phyloP scores from a whole-genome alignment of 2,113 vertebrate genomes.

The Meriones unguiculatus region DNA sequence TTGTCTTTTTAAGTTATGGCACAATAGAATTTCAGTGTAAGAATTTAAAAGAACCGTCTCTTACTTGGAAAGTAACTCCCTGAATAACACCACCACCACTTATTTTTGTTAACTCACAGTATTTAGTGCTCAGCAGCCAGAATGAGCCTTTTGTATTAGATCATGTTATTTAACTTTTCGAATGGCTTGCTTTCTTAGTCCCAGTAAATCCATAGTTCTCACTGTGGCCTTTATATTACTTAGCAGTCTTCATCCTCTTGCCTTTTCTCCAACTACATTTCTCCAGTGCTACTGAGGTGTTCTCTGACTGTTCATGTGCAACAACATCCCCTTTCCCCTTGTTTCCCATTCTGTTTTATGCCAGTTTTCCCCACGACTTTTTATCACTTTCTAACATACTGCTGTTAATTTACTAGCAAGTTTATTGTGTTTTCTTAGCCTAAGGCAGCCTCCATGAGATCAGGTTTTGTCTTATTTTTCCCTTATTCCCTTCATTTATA shows the following conservation, averaged over 20 bases:
- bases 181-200: constrained; percentile 1
- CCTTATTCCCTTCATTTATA: neutral
- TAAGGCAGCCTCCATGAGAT: constrained; percentile 3
- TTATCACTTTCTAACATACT: constrained; percentile 43
- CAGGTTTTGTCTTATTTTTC: constrained; percentile 1
- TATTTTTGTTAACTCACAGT: neutral
- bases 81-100: neutral
- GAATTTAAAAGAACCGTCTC: constrained; percentile 38
- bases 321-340: neutral
- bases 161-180: constrained; percentile 39
- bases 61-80: constrained; percentile 39
- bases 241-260: neutral
- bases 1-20: neutral
- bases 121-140: constrained; percentile 20
- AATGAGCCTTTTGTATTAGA: neutral
- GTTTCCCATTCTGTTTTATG: neutral
- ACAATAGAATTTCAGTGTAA: neutral
- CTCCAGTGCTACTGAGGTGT: neutral
- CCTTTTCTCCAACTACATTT: neutral
- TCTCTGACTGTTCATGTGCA: constrained; percentile 4
- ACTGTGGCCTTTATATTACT: neutral
- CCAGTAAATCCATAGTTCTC: neutral
- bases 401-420: neutral
- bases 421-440: constrained; percentile 41
- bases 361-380: neutral